These are phyloP conservation scores for Rhabdomys pumilio DNA, from an alignment of 2,797 vertebrate genomes.

Conservation along the genomic window DNA sequence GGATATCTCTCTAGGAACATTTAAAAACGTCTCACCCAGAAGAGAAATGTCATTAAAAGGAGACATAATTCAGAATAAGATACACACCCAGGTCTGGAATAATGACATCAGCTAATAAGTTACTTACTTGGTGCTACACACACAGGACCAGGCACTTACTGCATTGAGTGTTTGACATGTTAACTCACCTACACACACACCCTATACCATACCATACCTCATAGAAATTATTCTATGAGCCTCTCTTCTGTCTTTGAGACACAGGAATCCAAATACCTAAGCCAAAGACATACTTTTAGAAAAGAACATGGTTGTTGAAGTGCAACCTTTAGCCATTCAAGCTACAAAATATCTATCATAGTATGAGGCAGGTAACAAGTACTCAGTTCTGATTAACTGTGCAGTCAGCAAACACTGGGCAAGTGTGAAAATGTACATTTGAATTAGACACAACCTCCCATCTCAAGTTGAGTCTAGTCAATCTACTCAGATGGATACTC, in stretches of 20 bases:
- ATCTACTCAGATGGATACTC: conserved; percentile 23
- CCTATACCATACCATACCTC: background rate
- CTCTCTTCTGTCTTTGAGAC: background rate
- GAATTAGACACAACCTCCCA: background rate
- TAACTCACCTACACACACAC: background rate
- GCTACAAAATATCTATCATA: background rate
- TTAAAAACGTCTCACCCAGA: conserved; percentile 20
- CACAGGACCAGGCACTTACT: background rate
- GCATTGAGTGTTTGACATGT: background rate
- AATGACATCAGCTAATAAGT: background rate
- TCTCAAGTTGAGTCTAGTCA: background rate
- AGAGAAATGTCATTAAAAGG: background rate
- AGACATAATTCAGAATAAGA: conserved; percentile 18
- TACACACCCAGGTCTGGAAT: background rate
- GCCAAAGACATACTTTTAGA: background rate
- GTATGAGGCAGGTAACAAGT: background rate
- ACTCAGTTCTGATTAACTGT: background rate
- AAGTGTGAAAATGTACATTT: background rate
- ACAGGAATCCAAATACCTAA: background rate
- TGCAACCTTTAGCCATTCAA: background rate
- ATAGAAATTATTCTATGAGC: background rate
- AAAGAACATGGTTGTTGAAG: background rate
- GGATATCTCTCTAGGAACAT: background rate
- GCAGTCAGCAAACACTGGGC: background rate
- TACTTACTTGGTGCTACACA: background rate